phyloP scores from a whole-genome alignment of 2,888 invertebrate genomes.

The Lithophane ornitopus region DNA sequence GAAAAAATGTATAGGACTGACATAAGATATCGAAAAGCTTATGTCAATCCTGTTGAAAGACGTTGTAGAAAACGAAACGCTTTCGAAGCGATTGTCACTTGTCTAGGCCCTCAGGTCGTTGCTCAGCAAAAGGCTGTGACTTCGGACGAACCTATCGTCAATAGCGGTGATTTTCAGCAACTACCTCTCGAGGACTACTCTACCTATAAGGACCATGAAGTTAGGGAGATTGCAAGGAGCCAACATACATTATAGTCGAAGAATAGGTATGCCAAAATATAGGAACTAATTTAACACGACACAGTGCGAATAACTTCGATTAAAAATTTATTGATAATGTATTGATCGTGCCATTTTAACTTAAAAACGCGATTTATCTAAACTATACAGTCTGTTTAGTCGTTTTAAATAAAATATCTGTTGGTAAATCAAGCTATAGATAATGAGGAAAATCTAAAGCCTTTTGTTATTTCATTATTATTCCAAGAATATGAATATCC shows the following conservation, averaged over 20 bases:
- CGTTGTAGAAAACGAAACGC: no score
- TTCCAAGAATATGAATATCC: slow-evolving; percentile 14
- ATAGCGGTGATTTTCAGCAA: no score
- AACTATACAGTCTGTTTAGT: neutral
- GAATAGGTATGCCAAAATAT: neutral
- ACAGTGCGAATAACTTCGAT: no score
- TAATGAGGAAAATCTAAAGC: slow-evolving; percentile 9
- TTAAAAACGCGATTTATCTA: neutral
- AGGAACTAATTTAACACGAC: neutral
- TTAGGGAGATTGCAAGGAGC: neutral
- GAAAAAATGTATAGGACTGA: no score
- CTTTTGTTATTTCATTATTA: neutral
- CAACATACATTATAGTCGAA: neutral
- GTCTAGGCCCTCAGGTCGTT: no score
- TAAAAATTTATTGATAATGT: neutral
- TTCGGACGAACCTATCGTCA: no score
- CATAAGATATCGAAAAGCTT: no score
- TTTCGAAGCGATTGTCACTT: no score
- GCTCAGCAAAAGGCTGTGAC: no score
- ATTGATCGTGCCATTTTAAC: neutral
- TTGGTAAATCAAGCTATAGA: neutral
- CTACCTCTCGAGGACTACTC: no score
- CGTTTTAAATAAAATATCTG: neutral
- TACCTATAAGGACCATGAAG: neutral
- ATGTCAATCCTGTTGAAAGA: no score